phyloP scores from a whole-genome alignment of 2,888 invertebrate species.

The Zygogramma bicolorata region DNA sequence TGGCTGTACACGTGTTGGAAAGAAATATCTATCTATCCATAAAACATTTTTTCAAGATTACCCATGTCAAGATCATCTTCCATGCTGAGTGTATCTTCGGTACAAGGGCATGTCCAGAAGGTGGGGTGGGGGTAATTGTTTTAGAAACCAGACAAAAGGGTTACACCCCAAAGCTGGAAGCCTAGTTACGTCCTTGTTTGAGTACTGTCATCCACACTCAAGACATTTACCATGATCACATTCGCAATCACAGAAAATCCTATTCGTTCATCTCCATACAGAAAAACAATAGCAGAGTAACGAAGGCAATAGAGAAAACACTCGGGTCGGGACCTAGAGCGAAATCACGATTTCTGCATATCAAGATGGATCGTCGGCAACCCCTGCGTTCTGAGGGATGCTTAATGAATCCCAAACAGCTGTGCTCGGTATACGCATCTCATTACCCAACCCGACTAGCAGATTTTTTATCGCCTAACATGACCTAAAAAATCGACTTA shows the following conservation, averaged over 20 bases:
- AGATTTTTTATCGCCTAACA: constrained; percentile 56
- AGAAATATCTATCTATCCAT: too few relatives aligned
- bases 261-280: neutral
- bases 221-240: too few relatives aligned
- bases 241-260: neutral
- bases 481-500: constrained; percentile 55
- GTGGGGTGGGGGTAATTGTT: too few relatives aligned
- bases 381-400: neutral
- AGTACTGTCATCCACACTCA: too few relatives aligned
- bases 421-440: constrained; percentile 41
- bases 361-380: neutral
- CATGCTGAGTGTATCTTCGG: too few relatives aligned
- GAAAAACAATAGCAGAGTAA: neutral
- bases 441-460: constrained; percentile 46
- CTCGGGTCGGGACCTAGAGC: neutral
- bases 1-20: too few relatives aligned
- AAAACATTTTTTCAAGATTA: too few relatives aligned
- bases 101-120: too few relatives aligned
- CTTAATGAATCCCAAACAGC: constrained; percentile 25
- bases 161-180: too few relatives aligned
- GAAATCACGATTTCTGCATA: neutral
- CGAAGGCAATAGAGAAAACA: neutral
- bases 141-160: too few relatives aligned
- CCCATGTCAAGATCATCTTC: too few relatives aligned
- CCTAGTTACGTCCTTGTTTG: too few relatives aligned